Base-by-base conservation (phyloP, 2,113 vertebrate species). In the Oryzias curvinotus region DNA sequence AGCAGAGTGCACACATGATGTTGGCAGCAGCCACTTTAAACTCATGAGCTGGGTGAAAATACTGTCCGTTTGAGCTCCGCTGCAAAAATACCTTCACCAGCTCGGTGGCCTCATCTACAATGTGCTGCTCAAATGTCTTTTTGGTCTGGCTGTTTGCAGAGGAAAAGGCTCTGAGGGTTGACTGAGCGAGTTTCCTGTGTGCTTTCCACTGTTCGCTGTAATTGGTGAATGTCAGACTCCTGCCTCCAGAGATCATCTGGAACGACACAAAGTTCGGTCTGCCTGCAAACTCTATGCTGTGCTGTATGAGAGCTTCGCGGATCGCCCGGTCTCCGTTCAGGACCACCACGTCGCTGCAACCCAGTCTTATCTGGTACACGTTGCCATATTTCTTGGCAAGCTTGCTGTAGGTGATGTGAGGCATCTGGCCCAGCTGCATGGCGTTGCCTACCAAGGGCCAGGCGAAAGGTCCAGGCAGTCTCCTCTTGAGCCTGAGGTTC, bases 201-300 rank as follows among this genome's bases (percentile, higher is more conserved):
- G 71, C 81, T 81, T 91, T 91, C 94, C 94, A 95, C n/a, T 82
- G 85, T 72, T 88, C 88, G 52, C 90, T 88, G 89, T 93, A 94
- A 73, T 73, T 85, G 41, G 78, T 85, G 57, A 95, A 96, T 12
- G 92, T 87, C 75, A 95, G 4, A 77, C 94, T 95, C 36, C 71
- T 91, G 17, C 94, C 94, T 5, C 93, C 93, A 0, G 94, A 95
- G 54, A 96, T 76, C 65, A 92, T 73, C 75, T 83, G 79, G 74
- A 95, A 96, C 10, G 94, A 95, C 0, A 82, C 76, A 78, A 96
- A 96, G 56, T 95, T 92, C 0, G 94, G 94, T 83, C 94, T 87
- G 58, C 93, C 94, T 14, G 94, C 94, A 68, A 96, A 96, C 41
- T 90, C 92, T 1, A 60, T 69, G 60, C 91, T 89, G 77, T 86